Evolutionary conservation across 2,113 vertebrate species (phyloP).

Genomic region (Muntiacus reevesi): DNA sequence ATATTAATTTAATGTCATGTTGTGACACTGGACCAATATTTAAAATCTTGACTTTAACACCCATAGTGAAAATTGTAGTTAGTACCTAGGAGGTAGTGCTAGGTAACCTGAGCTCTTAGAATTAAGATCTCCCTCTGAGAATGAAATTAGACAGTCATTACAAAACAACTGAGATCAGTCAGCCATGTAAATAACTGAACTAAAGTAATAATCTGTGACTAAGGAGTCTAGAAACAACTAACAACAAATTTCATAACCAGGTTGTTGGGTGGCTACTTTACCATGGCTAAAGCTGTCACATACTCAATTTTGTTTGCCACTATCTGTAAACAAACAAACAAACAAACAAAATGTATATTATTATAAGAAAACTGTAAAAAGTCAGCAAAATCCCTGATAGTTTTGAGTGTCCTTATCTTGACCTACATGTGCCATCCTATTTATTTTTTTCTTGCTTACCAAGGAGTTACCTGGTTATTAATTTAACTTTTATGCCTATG

Average conservation of each 20-base stretch:
- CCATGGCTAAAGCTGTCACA: background rate
- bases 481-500: background rate
- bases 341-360: background rate
- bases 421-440: background rate
- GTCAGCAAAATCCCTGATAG: background rate
- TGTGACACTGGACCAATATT: conserved; percentile 62
- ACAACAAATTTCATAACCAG: background rate
- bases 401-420: background rate
- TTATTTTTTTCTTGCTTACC: background rate
- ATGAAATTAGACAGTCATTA: conserved; percentile 59
- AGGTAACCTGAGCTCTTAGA: conserved; percentile 20
- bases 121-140: conserved; percentile 64
- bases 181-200: conserved; percentile 44
- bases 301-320: background rate
- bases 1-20: conserved; percentile 53
- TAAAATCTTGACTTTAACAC: conserved; percentile 58
- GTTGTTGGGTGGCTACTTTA: background rate
- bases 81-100: conserved; percentile 46
- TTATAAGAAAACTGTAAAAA: background rate
- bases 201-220: background rate
- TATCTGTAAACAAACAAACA: background rate
- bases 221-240: background rate
- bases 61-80: conserved; percentile 50
- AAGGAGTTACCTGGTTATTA: background rate
- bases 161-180: conserved; percentile 4